These are phyloP conservation scores for Branchinecta lynchi DNA, from an alignment of 1,140 invertebrate species.

Conservation along the genomic window DNA sequence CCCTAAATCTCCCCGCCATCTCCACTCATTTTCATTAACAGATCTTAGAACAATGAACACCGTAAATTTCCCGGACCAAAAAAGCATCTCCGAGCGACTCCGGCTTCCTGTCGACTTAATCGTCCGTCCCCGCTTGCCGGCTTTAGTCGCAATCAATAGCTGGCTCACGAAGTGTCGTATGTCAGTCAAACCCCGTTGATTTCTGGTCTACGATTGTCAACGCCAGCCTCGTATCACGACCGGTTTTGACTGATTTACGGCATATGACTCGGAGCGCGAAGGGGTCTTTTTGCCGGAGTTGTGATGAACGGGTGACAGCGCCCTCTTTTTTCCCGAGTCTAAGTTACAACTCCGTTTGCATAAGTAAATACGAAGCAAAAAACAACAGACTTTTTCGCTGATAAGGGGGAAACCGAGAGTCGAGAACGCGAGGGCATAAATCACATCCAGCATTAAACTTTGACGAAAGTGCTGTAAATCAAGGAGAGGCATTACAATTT, in stretches of 20 bases:
- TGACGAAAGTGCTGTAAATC: too few relatives aligned
- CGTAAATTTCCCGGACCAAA: neutral
- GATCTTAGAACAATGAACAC: slow-evolving; percentile 11
- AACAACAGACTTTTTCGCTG: neutral
- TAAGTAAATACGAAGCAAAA: neutral
- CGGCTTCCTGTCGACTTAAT: neutral
- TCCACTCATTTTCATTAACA: slow-evolving; percentile 11
- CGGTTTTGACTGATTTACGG: slow-evolving; percentile 9
- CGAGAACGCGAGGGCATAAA: too few relatives aligned
- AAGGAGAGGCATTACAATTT: too few relatives aligned
- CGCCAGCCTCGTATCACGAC: slow-evolving; percentile 4
- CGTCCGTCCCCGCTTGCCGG: neutral
- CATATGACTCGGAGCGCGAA: neutral
- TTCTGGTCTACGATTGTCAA: slow-evolving; percentile 11
- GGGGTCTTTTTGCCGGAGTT: neutral
- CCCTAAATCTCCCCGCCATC: slow-evolving; percentile 8
- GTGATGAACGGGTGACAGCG: slow-evolving; percentile 5
- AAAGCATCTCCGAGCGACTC: neutral
- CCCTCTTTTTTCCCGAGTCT: neutral
- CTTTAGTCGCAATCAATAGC: slow-evolving; percentile 9
- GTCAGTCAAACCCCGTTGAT: slow-evolving; percentile 10
- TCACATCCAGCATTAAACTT: too few relatives aligned
- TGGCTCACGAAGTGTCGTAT: slow-evolving; percentile 5
- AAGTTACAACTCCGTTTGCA: slow-evolving; percentile 6
- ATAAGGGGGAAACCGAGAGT: too few relatives aligned